These are phyloP conservation scores for Mythimna lalbum DNA, from an alignment of 2,888 invertebrate species.

Conservation along the genomic window DNA sequence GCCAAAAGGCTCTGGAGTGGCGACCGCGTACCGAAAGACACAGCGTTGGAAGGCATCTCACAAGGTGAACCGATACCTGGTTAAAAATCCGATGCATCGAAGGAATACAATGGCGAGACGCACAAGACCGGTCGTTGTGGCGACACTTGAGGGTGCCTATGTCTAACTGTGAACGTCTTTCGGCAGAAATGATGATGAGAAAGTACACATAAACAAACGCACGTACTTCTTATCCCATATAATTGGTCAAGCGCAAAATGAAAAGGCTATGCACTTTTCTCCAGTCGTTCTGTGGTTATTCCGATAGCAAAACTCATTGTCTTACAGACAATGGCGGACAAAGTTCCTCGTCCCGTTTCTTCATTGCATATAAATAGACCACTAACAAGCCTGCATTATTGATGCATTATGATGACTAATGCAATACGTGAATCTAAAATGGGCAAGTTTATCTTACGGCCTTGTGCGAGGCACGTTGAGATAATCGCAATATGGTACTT, in stretches of 20 bases:
- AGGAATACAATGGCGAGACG: too few relatives aligned
- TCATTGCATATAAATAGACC: constrained; percentile 43
- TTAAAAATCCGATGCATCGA: too few relatives aligned
- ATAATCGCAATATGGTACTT: constrained; percentile 53
- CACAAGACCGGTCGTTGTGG: too few relatives aligned
- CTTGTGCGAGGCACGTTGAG: constrained; percentile 33
- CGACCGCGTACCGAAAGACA: too few relatives aligned
- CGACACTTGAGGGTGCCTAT: too few relatives aligned
- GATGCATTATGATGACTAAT: constrained; percentile 58
- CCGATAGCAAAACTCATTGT: constrained; percentile 47
- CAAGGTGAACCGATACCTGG: too few relatives aligned
- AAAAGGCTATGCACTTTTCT: constrained; percentile 47
- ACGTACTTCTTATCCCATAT: constrained; percentile 20
- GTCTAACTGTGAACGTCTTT: too few relatives aligned
- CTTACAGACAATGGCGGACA: constrained; percentile 31
- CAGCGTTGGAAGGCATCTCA: too few relatives aligned
- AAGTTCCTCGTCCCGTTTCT: constrained; percentile 39
- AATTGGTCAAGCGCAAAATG: constrained; percentile 40
- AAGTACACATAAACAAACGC: constrained; percentile 1
- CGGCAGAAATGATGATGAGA: too few relatives aligned
- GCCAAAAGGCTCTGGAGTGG: too few relatives aligned
- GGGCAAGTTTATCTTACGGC: constrained; percentile 57
- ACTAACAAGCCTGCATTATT: constrained; percentile 40
- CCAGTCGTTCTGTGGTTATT: constrained; percentile 32
- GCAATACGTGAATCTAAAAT: constrained; percentile 37